Percentiles rank a stretch among this genome's conserved stretches.
Conservation (phyloP, 2,888 invertebrate genomes). For the Lutraria lutraria region DNA sequence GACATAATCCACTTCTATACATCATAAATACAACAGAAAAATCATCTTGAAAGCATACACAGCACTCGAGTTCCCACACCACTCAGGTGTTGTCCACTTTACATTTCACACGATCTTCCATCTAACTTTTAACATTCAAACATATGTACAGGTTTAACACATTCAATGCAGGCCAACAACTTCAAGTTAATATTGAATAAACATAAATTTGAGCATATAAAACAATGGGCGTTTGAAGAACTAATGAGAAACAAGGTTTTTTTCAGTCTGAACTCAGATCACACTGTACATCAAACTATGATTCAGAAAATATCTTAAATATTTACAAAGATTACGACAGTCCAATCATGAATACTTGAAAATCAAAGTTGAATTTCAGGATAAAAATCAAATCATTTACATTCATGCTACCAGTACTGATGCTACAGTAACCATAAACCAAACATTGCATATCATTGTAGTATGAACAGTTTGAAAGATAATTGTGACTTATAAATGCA, state of each 20-base stretch:
- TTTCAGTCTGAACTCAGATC: conserved; percentile 4
- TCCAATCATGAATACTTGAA: neutral
- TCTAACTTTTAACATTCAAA: neutral
- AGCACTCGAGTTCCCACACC: too few species aligned
- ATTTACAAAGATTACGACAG: neutral
- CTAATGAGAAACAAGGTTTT: neutral
- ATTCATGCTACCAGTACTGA: too few species aligned
- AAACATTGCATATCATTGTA: neutral
- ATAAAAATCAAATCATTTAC: neutral
- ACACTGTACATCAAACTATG: neutral
- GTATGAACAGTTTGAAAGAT: neutral
- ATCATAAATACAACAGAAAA: too few species aligned
- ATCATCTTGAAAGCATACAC: too few species aligned
- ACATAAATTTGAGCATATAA: conserved; percentile 11
- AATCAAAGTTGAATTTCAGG: neutral
- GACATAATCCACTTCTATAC: too few species aligned
- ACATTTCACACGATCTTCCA: too few species aligned
- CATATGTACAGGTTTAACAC: neutral
- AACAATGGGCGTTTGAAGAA: neutral
- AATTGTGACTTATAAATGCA: neutral
- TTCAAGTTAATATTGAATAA: neutral
- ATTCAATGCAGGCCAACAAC: neutral
- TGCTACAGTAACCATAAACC: neutral
- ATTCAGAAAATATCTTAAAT: neutral
- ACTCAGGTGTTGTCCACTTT: too few species aligned